A percentile compares a stretch with the other conserved stretches of the same genome.
phyloP scores from a whole-genome alignment of 2,888 invertebrate genomes.

The Kryphioiulus occultus region DNA sequence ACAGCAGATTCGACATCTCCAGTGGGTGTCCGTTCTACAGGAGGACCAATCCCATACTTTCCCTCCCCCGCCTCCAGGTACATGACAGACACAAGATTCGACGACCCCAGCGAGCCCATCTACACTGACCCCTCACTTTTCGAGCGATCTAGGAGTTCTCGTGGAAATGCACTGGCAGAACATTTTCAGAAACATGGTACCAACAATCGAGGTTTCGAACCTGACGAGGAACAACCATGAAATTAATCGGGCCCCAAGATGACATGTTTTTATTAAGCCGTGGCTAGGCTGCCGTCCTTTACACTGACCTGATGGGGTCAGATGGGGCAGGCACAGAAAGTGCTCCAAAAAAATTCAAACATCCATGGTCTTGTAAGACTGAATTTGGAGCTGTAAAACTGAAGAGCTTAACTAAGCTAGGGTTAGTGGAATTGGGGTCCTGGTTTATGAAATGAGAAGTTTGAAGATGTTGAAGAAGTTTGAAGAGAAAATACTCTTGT shows the following conservation, averaged over 20 bases:
- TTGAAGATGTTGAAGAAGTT: no score
- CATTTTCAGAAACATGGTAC: neutral
- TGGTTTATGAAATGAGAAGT: no score
- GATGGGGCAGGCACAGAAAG: neutral
- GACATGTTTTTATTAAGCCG: neutral
- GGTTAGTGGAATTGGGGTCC: no score
- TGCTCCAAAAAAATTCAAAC: no score
- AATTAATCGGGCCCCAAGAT: neutral
- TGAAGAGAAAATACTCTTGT: neutral
- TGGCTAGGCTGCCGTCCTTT: conserved; percentile 11
- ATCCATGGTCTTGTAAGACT: no score
- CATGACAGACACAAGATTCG: conserved; percentile 66
- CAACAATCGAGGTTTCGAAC: conserved; percentile 22
- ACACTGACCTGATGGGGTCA: neutral
- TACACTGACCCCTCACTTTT: conserved; percentile 92
- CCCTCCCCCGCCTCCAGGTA: conserved; percentile 50
- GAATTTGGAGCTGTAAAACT: no score
- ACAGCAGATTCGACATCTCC: conserved; percentile 54
- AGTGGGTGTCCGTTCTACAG: neutral
- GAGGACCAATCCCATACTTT: neutral
- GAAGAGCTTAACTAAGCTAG: no score
- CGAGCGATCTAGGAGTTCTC: conserved; percentile 54
- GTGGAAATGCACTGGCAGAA: neutral
- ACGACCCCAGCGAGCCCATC: conserved; percentile 91
- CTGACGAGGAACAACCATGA: neutral